phyloP scores from a whole-genome alignment of 2,888 invertebrate species.

The Dorcus parallelipipedus region DNA sequence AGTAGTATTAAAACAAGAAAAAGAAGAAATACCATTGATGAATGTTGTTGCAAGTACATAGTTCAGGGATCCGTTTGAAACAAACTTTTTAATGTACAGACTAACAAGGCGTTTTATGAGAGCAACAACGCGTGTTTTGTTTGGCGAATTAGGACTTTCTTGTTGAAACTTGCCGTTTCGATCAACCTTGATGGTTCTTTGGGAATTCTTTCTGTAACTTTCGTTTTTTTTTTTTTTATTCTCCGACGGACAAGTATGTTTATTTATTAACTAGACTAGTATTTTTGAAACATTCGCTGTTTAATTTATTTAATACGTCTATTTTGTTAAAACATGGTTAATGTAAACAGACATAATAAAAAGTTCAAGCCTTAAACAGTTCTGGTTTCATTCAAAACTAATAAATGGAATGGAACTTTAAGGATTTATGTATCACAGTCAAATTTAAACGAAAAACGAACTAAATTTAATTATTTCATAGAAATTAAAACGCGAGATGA shows the following conservation, averaged over 20 bases:
- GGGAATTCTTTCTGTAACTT: background rate
- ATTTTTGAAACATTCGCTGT: background rate
- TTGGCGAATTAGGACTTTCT: background rate
- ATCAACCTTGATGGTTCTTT: background rate
- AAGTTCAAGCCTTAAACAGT: conserved; percentile 4
- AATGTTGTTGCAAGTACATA: too few relatives aligned
- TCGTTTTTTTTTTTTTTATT: background rate
- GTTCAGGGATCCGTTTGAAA: too few relatives aligned
- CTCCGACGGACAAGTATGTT: background rate
- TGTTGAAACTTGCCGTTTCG: too few relatives aligned
- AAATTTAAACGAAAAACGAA: too few relatives aligned
- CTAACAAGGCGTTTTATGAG: too few relatives aligned
- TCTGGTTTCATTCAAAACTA: background rate
- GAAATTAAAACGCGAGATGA: too few relatives aligned
- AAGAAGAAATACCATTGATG: too few relatives aligned
- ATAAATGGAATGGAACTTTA: too few relatives aligned
- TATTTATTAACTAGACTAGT: background rate
- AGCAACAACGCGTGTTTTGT: background rate
- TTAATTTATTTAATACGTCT: conserved; percentile 17
- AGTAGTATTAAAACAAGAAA: conserved; percentile 10
- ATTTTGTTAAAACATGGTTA: conserved; percentile 19
- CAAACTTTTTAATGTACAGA: too few relatives aligned
- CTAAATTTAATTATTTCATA: too few relatives aligned
- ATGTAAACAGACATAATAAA: conserved; percentile 12
- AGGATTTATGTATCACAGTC: too few relatives aligned